phyloP scores from a whole-genome alignment of 2,888 invertebrate species.

The Dermolepida albohirtum region DNA sequence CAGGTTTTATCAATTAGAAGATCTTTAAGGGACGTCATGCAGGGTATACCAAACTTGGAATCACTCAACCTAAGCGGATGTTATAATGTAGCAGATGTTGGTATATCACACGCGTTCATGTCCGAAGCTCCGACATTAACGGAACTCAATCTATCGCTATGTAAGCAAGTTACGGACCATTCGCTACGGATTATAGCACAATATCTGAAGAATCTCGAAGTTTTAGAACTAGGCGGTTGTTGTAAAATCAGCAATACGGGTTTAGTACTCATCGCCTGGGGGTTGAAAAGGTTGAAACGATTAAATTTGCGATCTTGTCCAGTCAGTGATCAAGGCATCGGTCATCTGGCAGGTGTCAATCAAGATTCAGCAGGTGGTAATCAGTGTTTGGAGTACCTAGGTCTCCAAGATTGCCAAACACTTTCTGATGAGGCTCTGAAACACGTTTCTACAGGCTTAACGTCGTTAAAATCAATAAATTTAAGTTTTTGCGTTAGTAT shows the following conservation, averaged over 20 bases:
- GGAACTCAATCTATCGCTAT: conserved; percentile 87
- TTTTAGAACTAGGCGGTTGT: conserved; percentile 91
- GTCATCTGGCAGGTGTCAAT: conserved; percentile 83
- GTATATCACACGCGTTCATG: conserved; percentile 85
- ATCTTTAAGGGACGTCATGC: conserved; percentile 86
- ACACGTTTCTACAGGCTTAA: conserved; percentile 85
- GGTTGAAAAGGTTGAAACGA: conserved; percentile 83
- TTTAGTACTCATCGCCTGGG: conserved; percentile 87
- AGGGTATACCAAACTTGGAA: conserved; percentile 86
- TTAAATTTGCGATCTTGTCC: conserved; percentile 92
- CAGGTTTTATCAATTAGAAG: conserved; percentile 89
- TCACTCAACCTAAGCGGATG: conserved; percentile 92
- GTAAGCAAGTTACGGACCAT: conserved; percentile 95
- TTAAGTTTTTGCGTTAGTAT: conserved; percentile 94
- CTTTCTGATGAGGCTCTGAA: conserved; percentile 91
- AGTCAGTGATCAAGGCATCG: conserved; percentile 91
- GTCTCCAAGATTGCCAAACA: conserved; percentile 94
- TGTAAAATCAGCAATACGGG: conserved; percentile 92
- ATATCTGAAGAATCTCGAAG: conserved; percentile 85
- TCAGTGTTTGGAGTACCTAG: conserved; percentile 83
- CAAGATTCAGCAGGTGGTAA: conserved; percentile 75
- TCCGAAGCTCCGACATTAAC: conserved; percentile 81
- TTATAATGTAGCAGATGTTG: conserved; percentile 91
- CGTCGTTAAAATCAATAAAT: conserved; percentile 86
- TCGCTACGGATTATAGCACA: conserved; percentile 88